Evolutionary conservation across 2,797 vertebrate species (phyloP).

Genomic region (Cyprinella venusta): DNA sequence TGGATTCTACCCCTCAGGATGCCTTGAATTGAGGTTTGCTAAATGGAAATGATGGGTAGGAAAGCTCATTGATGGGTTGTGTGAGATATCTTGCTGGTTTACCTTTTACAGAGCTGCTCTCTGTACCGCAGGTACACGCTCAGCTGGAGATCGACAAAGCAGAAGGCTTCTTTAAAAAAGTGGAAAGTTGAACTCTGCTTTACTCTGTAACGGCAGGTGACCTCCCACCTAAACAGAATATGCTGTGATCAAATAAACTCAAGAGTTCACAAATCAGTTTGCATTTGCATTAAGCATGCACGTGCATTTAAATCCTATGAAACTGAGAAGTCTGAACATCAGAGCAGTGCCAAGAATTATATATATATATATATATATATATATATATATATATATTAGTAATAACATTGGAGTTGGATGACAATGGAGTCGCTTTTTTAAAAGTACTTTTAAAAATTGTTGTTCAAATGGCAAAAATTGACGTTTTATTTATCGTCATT

Average conservation of each 20-base stretch:
- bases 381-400: no score
- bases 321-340: not conserved
- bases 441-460: no score
- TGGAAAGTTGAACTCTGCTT: not conserved
- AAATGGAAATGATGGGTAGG: conserved; percentile 30
- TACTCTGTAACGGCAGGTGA: not conserved
- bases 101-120: conserved; percentile 24
- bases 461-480: no score
- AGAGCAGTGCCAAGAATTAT: not conserved
- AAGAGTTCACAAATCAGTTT: not conserved
- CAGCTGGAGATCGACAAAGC: conserved; percentile 37
- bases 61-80: conserved; percentile 30
- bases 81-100: conserved; percentile 34
- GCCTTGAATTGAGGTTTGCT: conserved; percentile 23
- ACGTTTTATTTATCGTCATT: not conserved
- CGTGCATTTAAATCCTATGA: not conserved
- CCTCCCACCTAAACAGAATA: conserved; percentile 15
- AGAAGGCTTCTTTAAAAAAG: conserved; percentile 7
- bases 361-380: no score
- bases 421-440: no score
- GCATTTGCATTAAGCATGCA: not conserved
- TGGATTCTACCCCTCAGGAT: conserved; percentile 26
- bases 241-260: conserved; percentile 11
- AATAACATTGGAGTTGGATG: not conserved
- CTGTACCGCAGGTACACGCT: conserved; percentile 5